Conservation (phyloP, 2,797 vertebrate genomes). For the Coendou prehensilis region DNA sequence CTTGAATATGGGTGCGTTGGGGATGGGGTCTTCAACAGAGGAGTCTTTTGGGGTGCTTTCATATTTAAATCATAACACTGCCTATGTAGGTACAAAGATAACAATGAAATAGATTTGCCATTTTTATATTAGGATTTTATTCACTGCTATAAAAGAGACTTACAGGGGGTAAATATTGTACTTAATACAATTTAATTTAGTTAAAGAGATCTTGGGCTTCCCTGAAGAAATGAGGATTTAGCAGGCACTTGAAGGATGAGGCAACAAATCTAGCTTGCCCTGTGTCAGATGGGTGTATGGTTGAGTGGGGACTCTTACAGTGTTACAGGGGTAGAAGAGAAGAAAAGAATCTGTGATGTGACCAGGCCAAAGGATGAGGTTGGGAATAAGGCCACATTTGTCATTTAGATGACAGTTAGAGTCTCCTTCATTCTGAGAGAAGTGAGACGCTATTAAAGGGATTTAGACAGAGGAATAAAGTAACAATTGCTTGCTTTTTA, state of each 20-base stretch:
- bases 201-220: not conserved
- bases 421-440: not conserved
- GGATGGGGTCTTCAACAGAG: not conserved
- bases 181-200: not conserved
- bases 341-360: not conserved
- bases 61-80: not conserved
- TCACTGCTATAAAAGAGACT: not conserved
- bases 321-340: not conserved
- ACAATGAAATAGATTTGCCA: not conserved
- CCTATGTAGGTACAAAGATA: not conserved
- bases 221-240: not conserved
- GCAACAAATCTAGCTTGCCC: not conserved
- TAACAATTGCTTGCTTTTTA: conserved; percentile 25
- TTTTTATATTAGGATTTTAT: conserved; percentile 1
- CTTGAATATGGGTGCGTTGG: not conserved
- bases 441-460: not conserved
- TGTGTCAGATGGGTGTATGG: accelerated
- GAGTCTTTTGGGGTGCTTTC: not conserved
- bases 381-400: not conserved
- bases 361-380: not conserved
- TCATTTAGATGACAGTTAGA: not conserved
- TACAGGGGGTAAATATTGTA: not conserved
- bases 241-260: not conserved
- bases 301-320: not conserved
- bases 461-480: not conserved